A percentile compares a stretch with the other conserved stretches of the same genome.
phyloP scores from a whole-genome alignment of 2,888 invertebrate species.

The Pandemis heparana region DNA sequence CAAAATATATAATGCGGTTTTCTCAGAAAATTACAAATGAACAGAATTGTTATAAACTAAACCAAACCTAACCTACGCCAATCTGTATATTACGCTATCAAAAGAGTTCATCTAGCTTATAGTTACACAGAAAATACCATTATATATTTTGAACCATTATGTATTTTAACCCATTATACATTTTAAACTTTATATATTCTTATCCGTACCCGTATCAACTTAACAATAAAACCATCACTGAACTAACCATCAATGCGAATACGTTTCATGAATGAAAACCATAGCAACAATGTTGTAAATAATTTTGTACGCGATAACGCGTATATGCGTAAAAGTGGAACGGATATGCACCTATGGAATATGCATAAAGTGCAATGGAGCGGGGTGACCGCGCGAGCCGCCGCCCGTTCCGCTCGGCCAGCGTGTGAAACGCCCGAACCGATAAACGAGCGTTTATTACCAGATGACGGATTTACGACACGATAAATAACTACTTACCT shows the following conservation, averaged over 20 bases:
- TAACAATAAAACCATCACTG: neutral
- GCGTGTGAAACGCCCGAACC: constrained; percentile 53
- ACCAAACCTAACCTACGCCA: too few relatives aligned
- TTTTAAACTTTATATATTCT: too few relatives aligned
- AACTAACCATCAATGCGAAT: neutral
- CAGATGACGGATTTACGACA: constrained; percentile 1
- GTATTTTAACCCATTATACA: too few relatives aligned
- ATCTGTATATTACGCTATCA: too few relatives aligned
- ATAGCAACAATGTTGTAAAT: constrained; percentile 49
- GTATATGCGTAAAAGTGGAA: constrained; percentile 74
- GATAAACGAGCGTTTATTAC: neutral
- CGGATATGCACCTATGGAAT: constrained; percentile 71
- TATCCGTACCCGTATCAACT: too few relatives aligned
- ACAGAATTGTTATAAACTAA: too few relatives aligned
- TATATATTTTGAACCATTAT: too few relatives aligned
- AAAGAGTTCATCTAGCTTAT: too few relatives aligned
- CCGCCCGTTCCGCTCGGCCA: constrained; percentile 69
- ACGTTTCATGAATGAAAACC: constrained; percentile 47
- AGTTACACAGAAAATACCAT: too few relatives aligned
- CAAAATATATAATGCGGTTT: too few relatives aligned
- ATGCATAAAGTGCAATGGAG: constrained; percentile 62
- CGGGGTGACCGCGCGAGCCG: constrained; percentile 61
- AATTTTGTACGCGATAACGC: constrained; percentile 46
- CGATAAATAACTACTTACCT: neutral
- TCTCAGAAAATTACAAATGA: too few relatives aligned